Percentiles rank a stretch among this genome's conserved stretches.
Evolutionary conservation across 2,888 invertebrate species (phyloP).

Genomic region (Synergus gifuensis): DNA sequence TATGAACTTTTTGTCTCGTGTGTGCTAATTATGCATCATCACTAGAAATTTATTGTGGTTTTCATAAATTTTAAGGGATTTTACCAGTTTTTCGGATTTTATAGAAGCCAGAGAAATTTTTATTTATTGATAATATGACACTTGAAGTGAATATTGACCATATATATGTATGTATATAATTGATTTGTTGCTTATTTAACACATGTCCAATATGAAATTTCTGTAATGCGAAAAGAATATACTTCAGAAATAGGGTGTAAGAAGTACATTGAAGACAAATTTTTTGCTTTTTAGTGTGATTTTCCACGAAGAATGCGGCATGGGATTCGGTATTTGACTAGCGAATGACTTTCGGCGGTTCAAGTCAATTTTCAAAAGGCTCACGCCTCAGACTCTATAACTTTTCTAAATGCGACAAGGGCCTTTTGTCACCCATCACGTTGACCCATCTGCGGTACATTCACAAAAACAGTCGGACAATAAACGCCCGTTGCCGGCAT

Average conservation of each 20-base stretch:
- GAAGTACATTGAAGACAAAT: background rate
- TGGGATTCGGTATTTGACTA: conserved; percentile 55
- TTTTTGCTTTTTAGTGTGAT: conserved; percentile 43
- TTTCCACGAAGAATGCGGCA: conserved; percentile 60
- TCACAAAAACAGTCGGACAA: conserved; percentile 62
- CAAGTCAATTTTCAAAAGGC: conserved; percentile 38
- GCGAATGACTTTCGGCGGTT: conserved; percentile 15
- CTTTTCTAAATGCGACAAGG: conserved; percentile 40
- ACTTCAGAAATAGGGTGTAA: background rate
- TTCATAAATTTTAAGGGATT: no score
- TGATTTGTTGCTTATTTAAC: background rate
- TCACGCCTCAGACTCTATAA: conserved; percentile 16
- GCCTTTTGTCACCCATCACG: conserved; percentile 36
- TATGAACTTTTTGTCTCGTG: no score
- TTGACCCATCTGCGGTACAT: conserved; percentile 62
- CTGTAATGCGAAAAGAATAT: background rate
- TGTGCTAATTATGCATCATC: no score
- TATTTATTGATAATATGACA: no score
- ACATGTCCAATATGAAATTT: background rate
- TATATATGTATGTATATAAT: background rate
- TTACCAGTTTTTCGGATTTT: no score
- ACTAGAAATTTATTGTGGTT: no score
- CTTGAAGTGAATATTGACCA: no score
- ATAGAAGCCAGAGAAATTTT: no score
- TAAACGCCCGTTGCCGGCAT: conserved; percentile 61